Base-by-base conservation (phyloP, 1,140 invertebrate species). In the Scaptomyza graminum region DNA sequence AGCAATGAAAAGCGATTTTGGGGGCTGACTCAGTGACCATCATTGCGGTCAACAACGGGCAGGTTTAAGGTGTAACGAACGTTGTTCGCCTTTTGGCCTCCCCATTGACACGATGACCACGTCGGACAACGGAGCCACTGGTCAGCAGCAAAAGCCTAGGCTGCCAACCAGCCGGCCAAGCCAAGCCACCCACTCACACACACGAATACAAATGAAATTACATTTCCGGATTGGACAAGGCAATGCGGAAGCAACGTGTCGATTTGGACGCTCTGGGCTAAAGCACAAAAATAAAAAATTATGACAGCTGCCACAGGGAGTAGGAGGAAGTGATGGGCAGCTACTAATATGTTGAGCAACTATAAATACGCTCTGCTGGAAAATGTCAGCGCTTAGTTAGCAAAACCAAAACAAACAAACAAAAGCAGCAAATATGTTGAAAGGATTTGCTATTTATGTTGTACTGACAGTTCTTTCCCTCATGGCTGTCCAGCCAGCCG, bases 41-140 rank as follows among this genome's bases (percentile, higher is more conserved):
- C 82, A 73, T 88, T 87, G 78, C 82, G 82, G 83, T 85, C 82
- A 88, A 82, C 66, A 88, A 82, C 66, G 78, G 78, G 81, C 69
- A 73, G 63, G 71, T 47, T 79, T 72, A 75, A 85, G 81, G 82
- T 85, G 82, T 85, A 85, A 78, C 75, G 82, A 82, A 76, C 83
- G 70, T 77, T 73, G 82, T 68, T 67, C 63, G 74, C 74, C 70
- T 81, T 75, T 67, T 68, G 81, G 78, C 81, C 77, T 75, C 70
- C 49, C 71, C 74, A 76, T 75, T 87, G 83, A 76, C 82, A 59
- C 79, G 75, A 66, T 72, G 69, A 72, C 69, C 69, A 72, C 63
- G 18, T 22, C 18, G 63, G 63, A 72, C 63, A 55, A 49, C 64
- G 54, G 68, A 59, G 67, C 50, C 51, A 56, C 67, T 56, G 44